Base-by-base conservation (phyloP, 1,140 invertebrate species). In the Bombus turneri region DNA sequence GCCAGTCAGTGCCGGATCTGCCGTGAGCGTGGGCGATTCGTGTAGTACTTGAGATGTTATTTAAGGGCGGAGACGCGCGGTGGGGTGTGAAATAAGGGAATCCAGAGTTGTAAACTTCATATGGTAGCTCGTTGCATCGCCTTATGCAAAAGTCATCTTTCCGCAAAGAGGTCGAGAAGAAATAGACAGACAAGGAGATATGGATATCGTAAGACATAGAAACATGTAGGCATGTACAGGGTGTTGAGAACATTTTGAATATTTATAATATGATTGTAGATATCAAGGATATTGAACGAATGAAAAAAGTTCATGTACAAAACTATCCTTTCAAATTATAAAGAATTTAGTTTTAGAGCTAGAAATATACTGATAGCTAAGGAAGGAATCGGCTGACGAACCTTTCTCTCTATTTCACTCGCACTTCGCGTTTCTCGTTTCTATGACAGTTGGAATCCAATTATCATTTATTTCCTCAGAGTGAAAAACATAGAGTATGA, bases 81-180 rank as follows among this genome's bases (percentile, higher is more conserved):
- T 28, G 28, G 69, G 69, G 39, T 43, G 69, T 43, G 39, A 72
- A 72, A 41, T n/a, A 72, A 41, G 28, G 69, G 39, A 72, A 72
- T 41, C 15, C 28, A 41, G 12, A n/a, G 28, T 41, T 43, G 39
- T n/a, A 41, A 72, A 72, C 28, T 72, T 41, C 69, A 18, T 15
- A 8, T 72, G 39, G 69, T 18, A 47, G 41, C 71, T 47, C 6
- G 41, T 47, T 47, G 28, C 28, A 13, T 22, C 15, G 71, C 13
- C n/a, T 43, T 31, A 43, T 43, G 71, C 28, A 22, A 43, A 43
- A 43, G n/a, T 43, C 39, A n/a, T 41, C 69, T 39, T 15, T 43
- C 31, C 71, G 5, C 41, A 37, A 31, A n/a, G 13, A 31, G 28
- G 28, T 73, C 71, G 71, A 73, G 15, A 12, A 39, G n/a, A 28